These are phyloP conservation scores for Crotophaga sulcirostris DNA, from an alignment of 2,113 vertebrate species.

Conservation along the genomic window DNA sequence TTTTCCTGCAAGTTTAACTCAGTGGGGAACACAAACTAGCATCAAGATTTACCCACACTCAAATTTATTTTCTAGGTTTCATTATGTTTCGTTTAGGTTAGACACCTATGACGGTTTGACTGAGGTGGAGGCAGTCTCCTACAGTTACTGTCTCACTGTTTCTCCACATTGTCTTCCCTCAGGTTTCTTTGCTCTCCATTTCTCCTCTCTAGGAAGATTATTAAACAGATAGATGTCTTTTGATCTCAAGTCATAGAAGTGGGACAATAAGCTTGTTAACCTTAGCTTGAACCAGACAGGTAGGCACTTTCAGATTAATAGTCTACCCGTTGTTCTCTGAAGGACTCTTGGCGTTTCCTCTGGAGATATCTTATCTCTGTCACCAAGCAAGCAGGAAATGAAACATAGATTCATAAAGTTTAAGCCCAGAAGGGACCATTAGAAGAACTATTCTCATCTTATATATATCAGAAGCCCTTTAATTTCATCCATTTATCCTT, in stretches of 20 bases:
- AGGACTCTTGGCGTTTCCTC: slow-evolving; percentile 46
- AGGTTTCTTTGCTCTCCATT: not conserved
- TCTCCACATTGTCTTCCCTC: not conserved
- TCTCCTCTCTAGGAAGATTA: not conserved
- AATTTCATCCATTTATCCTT: slow-evolving; percentile 61
- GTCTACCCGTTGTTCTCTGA: slow-evolving; percentile 26
- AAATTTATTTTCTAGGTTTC: not conserved
- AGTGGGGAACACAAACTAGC: not conserved
- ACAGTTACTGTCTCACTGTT: not conserved
- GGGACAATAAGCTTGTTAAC: slow-evolving; percentile 63
- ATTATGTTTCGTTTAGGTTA: not conserved
- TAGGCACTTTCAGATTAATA: slow-evolving; percentile 58
- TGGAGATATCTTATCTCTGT: slow-evolving; percentile 53
- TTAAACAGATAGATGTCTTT: not conserved
- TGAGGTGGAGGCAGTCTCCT: not conserved
- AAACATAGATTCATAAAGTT: slow-evolving; percentile 70
- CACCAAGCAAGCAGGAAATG: slow-evolving; percentile 61
- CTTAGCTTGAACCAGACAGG: slow-evolving; percentile 49
- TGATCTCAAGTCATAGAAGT: slow-evolving; percentile 9
- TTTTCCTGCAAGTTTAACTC: not conserved
- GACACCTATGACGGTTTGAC: not conserved
- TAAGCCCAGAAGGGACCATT: slow-evolving; percentile 62
- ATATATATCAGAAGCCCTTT: slow-evolving; percentile 47
- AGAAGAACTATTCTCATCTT: slow-evolving; percentile 19
- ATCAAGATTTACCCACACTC: not conserved